phyloP scores from a whole-genome alignment of 2,113 vertebrate genomes.

The Stomatorhinus ivindoensis region DNA sequence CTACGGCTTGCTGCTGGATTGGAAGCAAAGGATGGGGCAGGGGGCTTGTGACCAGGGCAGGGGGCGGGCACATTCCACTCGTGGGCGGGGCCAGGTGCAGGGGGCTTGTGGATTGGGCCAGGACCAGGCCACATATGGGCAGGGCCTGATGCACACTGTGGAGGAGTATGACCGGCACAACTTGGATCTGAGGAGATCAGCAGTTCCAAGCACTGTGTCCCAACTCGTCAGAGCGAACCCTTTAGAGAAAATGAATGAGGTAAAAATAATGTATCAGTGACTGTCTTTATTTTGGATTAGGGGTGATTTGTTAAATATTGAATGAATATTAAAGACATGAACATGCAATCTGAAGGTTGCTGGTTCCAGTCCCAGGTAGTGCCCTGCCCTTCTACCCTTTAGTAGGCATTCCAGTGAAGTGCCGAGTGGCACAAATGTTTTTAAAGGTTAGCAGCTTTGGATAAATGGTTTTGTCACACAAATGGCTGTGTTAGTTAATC shows the following conservation, averaged over 20 bases:
- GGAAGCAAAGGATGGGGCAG: slow-evolving; percentile 5
- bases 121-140: background rate
- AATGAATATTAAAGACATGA: background rate
- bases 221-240: slow-evolving; percentile 37
- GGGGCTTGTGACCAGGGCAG: slow-evolving; percentile 5
- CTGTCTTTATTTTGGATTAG: background rate
- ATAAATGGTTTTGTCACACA: background rate
- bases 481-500: background rate
- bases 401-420: background rate
- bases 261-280: slow-evolving; percentile 44
- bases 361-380: background rate
- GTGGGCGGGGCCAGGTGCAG: background rate
- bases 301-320: background rate
- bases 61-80: background rate
- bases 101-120: slow-evolving; percentile 10
- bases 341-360: background rate
- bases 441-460: background rate
- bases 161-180: slow-evolving; percentile 74
- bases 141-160: slow-evolving; percentile 37
- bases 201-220: slow-evolving; percentile 47
- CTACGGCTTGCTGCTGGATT: slow-evolving; percentile 69
- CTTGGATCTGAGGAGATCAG: slow-evolving; percentile 63
- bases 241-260: slow-evolving; percentile 65
- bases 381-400: background rate
- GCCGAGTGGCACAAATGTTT: background rate